Conservation (phyloP, 1,140 invertebrate species). For the Drosophila busckii region DNA sequence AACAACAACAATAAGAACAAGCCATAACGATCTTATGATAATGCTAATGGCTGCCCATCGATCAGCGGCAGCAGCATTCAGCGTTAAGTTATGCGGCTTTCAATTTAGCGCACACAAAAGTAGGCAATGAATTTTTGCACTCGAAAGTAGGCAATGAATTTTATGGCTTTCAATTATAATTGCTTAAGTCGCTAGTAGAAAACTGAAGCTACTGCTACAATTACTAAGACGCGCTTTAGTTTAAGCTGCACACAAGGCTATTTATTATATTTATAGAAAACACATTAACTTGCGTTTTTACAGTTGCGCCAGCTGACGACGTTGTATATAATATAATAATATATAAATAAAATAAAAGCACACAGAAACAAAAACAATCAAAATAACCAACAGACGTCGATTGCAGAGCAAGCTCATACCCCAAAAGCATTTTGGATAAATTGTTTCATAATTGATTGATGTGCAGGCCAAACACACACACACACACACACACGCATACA, state of each 20-base stretch:
- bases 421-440: constrained; percentile 58
- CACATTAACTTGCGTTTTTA: constrained; percentile 57
- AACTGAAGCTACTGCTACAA: too few relatives aligned
- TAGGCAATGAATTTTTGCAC: too few relatives aligned
- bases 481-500: background rate
- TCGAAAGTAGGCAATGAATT: constrained; percentile 31
- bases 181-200: too few relatives aligned
- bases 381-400: constrained; percentile 24
- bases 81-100: too few relatives aligned
- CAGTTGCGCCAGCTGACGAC: constrained; percentile 19
- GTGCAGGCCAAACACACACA: constrained; percentile 20
- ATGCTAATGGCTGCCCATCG: too few relatives aligned
- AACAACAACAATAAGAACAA: too few relatives aligned
- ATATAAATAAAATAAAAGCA: background rate
- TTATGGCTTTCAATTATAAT: background rate
- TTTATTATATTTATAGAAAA: constrained; percentile 64
- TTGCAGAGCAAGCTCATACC: too few relatives aligned
- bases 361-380: constrained; percentile 44
- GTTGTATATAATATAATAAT: too few relatives aligned
- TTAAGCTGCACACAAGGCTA: constrained; percentile 23
- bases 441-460: constrained; percentile 77
- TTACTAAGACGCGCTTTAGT: constrained; percentile 29
- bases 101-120: too few relatives aligned
- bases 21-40: too few relatives aligned
- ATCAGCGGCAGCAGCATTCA: too few relatives aligned